phyloP scores from a whole-genome alignment of 1,140 invertebrate species.

The Andrena cerasifolii region DNA sequence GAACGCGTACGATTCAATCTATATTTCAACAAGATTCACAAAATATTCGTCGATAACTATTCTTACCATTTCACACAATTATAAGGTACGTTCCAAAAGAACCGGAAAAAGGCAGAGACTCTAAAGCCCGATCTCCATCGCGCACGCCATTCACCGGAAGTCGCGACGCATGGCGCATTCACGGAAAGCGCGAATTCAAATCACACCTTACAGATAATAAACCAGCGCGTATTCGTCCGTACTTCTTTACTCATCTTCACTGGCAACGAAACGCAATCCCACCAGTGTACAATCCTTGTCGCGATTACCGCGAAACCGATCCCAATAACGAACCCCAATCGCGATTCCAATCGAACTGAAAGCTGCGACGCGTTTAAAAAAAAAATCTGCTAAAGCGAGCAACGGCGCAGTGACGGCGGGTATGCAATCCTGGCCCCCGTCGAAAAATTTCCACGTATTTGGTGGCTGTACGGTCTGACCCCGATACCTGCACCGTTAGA shows the following conservation, averaged over 20 bases:
- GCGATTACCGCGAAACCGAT: background rate
- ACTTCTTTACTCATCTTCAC: too few relatives aligned
- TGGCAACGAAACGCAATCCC: background rate
- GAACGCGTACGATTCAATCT: background rate
- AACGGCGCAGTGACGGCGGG: background rate
- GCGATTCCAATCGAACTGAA: too few relatives aligned
- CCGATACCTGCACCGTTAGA: constrained; percentile 13
- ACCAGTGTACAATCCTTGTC: background rate
- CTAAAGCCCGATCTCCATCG: background rate
- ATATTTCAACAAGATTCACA: constrained; percentile 39
- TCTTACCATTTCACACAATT: constrained; percentile 55
- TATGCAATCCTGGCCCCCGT: background rate
- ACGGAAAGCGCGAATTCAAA: constrained; percentile 28
- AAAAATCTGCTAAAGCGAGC: too few relatives aligned
- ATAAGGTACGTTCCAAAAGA: background rate
- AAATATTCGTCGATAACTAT: constrained; percentile 36
- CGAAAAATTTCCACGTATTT: constrained; percentile 17
- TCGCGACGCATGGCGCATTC: background rate
- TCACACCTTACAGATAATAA: background rate
- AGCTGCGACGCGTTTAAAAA: too few relatives aligned
- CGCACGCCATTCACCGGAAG: constrained; percentile 5
- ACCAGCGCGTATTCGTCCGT: background rate
- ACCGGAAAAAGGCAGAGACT: constrained; percentile 42
- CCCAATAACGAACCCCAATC: too few relatives aligned
- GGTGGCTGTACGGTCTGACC: constrained; percentile 7